Conservation (phyloP, 2,797 vertebrate genomes). For the Serranus cabrilla region DNA sequence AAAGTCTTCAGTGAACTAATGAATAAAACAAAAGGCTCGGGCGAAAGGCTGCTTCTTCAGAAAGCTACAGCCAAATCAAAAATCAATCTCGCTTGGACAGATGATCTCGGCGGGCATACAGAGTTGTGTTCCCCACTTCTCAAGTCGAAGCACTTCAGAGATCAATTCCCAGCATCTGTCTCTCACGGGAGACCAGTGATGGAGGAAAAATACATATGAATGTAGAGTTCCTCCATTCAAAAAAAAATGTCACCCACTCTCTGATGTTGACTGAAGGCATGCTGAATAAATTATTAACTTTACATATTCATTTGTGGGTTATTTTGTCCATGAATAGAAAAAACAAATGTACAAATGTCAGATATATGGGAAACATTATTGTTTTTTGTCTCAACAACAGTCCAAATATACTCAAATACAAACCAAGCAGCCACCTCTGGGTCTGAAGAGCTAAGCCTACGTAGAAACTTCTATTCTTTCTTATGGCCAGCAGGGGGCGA, state of each 20-base stretch:
- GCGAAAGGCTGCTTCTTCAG: constrained; percentile 37
- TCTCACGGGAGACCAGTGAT: constrained; percentile 13
- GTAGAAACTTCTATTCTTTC: no score
- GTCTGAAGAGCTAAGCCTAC: no score
- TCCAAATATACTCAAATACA: background rate
- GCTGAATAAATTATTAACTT: background rate
- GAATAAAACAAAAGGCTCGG: constrained; percentile 72
- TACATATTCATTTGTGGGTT: background rate
- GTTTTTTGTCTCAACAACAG: background rate
- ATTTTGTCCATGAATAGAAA: background rate
- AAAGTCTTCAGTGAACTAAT: constrained; percentile 61
- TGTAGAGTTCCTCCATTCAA: background rate
- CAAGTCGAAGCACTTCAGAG: constrained; percentile 32
- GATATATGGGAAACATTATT: no score
- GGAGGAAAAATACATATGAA: constrained; percentile 5
- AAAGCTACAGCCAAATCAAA: constrained; percentile 63
- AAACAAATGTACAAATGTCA: no score
- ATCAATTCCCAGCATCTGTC: constrained; percentile 43
- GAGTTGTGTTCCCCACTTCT: constrained; percentile 35
- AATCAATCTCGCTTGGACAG: constrained; percentile 58
- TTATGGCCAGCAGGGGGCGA: no score
- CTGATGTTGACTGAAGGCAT: background rate
- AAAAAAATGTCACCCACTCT: background rate
- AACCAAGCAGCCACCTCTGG: no score
- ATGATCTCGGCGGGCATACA: constrained; percentile 38